Conservation (phyloP, 1,140 invertebrate genomes). For the Gonioctena quinquepunctata region DNA sequence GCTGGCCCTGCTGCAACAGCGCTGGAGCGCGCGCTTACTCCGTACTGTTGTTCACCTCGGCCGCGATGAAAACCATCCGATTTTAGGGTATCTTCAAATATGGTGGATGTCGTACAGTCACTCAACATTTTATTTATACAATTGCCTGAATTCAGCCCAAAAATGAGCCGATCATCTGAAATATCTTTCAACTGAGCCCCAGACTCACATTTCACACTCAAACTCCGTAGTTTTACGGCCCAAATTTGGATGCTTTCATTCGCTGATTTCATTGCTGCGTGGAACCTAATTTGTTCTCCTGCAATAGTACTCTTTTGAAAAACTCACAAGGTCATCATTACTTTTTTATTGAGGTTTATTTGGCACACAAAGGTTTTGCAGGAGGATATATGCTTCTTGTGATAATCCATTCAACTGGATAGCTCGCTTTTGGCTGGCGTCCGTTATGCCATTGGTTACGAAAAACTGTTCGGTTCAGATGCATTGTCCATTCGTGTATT, state of each 20-base stretch:
- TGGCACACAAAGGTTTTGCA: not conserved
- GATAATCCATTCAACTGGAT: not conserved
- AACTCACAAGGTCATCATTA: not conserved
- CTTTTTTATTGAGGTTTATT: not conserved
- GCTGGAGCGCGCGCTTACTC: not conserved
- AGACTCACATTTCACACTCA: not conserved
- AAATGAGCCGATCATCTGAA: not conserved
- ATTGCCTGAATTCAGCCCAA: not conserved
- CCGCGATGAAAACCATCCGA: not conserved
- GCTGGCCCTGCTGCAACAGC: not conserved
- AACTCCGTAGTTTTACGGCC: not conserved
- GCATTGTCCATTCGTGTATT: not conserved
- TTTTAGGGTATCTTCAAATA: not conserved
- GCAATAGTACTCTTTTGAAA: not conserved
- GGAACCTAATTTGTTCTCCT: not conserved
- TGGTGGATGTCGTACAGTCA: not conserved
- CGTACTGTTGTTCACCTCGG: not conserved
- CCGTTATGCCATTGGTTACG: not conserved
- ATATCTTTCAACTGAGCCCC: not conserved
- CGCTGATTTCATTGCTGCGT: not conserved
- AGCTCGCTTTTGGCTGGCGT: not conserved
- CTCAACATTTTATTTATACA: not conserved
- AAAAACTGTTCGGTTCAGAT: conserved; percentile 1
- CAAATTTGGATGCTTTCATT: not conserved
- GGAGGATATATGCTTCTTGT: not conserved